A percentile compares a stretch with the other conserved stretches of the same genome.
These are phyloP conservation scores for Syngnathus scovelli DNA, from an alignment of 2,113 vertebrate species.

Conservation along the genomic window DNA sequence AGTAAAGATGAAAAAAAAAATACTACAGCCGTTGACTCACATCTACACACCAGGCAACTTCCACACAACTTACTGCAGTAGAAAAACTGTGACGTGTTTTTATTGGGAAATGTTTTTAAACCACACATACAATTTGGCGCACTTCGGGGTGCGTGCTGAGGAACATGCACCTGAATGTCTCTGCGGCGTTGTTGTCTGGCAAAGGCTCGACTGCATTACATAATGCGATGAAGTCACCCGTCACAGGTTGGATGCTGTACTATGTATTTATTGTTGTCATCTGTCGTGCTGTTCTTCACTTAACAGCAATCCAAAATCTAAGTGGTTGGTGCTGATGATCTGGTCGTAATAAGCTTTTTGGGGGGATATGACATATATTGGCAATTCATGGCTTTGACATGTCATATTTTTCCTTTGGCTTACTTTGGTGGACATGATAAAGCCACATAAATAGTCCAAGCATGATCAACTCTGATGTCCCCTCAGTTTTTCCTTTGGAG, in stretches of 20 bases:
- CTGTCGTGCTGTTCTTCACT: conserved; percentile 6
- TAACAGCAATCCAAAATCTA: conserved; percentile 12
- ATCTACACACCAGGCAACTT: too few species aligned
- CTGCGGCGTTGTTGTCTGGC: conserved; percentile 43
- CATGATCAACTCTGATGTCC: conserved; percentile 27
- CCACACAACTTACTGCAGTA: too few species aligned
- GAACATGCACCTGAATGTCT: conserved; percentile 55
- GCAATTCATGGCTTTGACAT: conserved; percentile 18
- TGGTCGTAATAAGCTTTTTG: conserved; percentile 12
- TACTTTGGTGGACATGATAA: conserved; percentile 14
- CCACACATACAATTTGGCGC: too few species aligned
- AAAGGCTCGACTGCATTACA: conserved; percentile 38
- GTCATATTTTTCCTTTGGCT: conserved; percentile 24
- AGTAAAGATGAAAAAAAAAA: too few species aligned
- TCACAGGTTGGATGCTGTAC: conserved; percentile 34
- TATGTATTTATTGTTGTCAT: conserved; percentile 43
- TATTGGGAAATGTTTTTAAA: too few species aligned
- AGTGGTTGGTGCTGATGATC: conserved; percentile 13
- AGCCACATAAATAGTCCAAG: conserved; percentile 19
- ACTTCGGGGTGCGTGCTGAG: conserved; percentile 8
- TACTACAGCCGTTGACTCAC: too few species aligned
- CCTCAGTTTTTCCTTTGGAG: conserved; percentile 22
- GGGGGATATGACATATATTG: conserved; percentile 10
- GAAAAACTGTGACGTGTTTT: too few species aligned
- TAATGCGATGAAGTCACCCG: conserved; percentile 54